A percentile compares a stretch with the other conserved stretches of the same genome.
phyloP scores from a whole-genome alignment of 1,140 invertebrate species.

The Pseudomyrmex flavicornis region DNA sequence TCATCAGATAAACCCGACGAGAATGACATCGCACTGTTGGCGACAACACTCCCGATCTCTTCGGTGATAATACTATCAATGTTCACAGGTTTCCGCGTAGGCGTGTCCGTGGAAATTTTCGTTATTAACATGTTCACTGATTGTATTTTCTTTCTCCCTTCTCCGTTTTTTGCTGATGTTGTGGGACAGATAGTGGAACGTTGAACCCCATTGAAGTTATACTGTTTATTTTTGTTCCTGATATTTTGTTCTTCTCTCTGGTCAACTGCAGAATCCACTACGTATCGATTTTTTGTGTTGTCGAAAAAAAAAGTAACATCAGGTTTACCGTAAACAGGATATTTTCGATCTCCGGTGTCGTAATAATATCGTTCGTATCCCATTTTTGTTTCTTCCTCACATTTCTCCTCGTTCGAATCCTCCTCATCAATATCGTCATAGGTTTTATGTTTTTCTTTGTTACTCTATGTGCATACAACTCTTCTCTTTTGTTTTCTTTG shows the following conservation, averaged over 20 bases:
- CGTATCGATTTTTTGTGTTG: background rate
- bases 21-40: conserved; percentile 40
- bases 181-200: background rate
- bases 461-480: too few relatives aligned
- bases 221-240: background rate
- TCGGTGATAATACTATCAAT: conserved; percentile 35
- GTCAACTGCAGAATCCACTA: background rate
- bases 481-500: too few relatives aligned
- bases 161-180: background rate
- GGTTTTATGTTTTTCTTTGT: background rate
- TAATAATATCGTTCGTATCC: background rate
- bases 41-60: conserved; percentile 22
- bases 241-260: background rate
- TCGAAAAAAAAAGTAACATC: background rate
- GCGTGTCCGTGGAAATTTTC: conserved; percentile 2
- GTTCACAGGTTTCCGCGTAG: conserved; percentile 1
- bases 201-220: background rate
- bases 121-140: conserved; percentile 22
- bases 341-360: background rate
- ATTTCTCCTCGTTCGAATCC: background rate
- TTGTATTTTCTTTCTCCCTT: background rate
- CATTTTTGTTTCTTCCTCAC: background rate
- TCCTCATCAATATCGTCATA: background rate
- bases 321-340: background rate
- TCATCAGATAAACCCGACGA: conserved; percentile 36